Conservation (phyloP, 2,797 vertebrate genomes). For the Trachops cirrhosus region DNA sequence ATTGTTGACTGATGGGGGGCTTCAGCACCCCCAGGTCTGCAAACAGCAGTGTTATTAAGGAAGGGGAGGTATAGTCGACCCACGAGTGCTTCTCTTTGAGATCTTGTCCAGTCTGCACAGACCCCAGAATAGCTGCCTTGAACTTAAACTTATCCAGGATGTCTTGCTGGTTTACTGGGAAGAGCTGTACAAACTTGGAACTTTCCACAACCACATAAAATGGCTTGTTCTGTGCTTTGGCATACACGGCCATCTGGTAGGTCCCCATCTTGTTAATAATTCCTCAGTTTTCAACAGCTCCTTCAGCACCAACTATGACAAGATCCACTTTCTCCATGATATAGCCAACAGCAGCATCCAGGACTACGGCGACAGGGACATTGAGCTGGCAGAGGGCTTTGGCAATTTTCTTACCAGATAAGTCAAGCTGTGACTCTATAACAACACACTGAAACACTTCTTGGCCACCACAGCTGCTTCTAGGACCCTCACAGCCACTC, state of each 20-base stretch:
- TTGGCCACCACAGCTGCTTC: slow-evolving; percentile 92
- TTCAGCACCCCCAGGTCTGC: slow-evolving; percentile 97
- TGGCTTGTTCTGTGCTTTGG: slow-evolving; percentile 97
- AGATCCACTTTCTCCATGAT: slow-evolving; percentile 97
- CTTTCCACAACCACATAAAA: slow-evolving; percentile 99
- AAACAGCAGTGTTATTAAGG: slow-evolving; percentile 95
- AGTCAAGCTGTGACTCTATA: slow-evolving; percentile 95
- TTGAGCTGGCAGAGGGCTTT: slow-evolving; percentile 90
- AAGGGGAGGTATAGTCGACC: slow-evolving; percentile 96
- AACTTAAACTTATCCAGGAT: slow-evolving; percentile 98
- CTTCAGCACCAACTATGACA: slow-evolving; percentile 97
- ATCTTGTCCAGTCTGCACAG: slow-evolving; percentile 83
- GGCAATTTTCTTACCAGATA: slow-evolving; percentile 93
- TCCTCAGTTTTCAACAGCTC: slow-evolving; percentile 97
- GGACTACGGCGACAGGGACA: slow-evolving; percentile 93
- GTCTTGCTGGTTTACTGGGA: slow-evolving; percentile 96
- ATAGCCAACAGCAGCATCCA: slow-evolving; percentile 96
- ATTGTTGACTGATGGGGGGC: slow-evolving; percentile 96
- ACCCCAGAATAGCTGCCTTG: slow-evolving; percentile 94
- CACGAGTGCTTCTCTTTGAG: slow-evolving; percentile 93
- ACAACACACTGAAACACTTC: slow-evolving; percentile 96
- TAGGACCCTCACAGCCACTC: slow-evolving; percentile 93
- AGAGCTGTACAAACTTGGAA: slow-evolving; percentile 97
- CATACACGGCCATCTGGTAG: slow-evolving; percentile 95
- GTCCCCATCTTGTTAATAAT: slow-evolving; percentile 99